These are phyloP conservation scores for Myiotriccus ornatus DNA, from an alignment of 2,797 vertebrate species.

Conservation along the genomic window DNA sequence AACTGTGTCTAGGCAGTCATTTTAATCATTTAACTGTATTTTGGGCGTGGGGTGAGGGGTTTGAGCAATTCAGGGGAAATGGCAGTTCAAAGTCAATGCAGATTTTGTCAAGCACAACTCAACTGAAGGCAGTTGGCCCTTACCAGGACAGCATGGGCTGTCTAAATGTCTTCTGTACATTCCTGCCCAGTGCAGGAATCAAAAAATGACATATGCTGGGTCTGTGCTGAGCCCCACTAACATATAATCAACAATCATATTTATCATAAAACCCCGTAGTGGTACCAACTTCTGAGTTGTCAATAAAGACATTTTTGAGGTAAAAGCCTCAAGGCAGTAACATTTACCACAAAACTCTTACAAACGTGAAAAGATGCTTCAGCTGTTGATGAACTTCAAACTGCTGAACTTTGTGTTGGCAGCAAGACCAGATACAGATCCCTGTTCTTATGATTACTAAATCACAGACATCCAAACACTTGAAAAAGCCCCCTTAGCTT, in stretches of 20 bases:
- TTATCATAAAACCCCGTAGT: neutral
- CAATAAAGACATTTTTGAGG: neutral
- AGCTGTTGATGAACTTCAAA: neutral
- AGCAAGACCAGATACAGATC: neutral
- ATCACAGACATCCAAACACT: neutral
- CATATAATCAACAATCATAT: neutral
- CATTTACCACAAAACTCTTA: neutral
- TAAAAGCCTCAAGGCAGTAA: neutral
- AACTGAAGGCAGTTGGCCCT: neutral
- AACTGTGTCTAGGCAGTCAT: neutral
- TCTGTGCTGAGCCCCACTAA: neutral
- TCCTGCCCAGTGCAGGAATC: neutral
- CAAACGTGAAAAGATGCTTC: neutral
- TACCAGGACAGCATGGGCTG: neutral
- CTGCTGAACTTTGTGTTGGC: neutral
- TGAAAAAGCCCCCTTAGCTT: neutral
- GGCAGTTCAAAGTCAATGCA: slow-evolving; percentile 20
- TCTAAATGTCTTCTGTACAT: neutral
- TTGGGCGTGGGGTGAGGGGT: neutral
- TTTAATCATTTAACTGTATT: slow-evolving; percentile 22
- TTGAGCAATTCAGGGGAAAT: slow-evolving; percentile 9
- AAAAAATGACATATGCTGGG: neutral
- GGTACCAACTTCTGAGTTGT: neutral
- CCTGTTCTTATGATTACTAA: neutral
- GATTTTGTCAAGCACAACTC: neutral